Conservation (phyloP, 2,888 invertebrate genomes). For the Cheilosia vernalis region DNA sequence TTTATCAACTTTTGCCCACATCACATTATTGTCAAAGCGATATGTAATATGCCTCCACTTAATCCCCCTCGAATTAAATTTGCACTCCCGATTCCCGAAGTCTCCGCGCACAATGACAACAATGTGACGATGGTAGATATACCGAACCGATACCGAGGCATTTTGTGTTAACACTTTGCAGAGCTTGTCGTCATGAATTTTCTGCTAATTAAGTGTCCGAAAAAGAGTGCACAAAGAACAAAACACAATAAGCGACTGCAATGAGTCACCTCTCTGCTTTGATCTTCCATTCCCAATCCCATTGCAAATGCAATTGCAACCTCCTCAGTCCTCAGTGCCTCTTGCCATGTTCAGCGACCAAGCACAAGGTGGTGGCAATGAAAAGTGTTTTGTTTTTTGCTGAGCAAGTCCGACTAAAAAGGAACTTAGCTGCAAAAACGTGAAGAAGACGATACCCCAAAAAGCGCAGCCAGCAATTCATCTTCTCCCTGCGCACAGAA, state of each 20-base stretch:
- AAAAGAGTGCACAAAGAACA: conserved; percentile 31
- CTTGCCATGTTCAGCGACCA: conserved; percentile 27
- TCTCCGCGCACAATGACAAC: neutral
- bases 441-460: conserved; percentile 45
- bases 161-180: conserved; percentile 50
- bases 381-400: conserved; percentile 49
- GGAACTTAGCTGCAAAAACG: conserved; percentile 63
- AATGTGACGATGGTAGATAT: neutral
- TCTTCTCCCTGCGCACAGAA: conserved; percentile 46
- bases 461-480: conserved; percentile 55
- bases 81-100: neutral
- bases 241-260: conserved; percentile 11
- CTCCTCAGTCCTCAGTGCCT: conserved; percentile 15
- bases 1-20: conserved; percentile 6
- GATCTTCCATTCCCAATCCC: conserved; percentile 9
- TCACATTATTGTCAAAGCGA: neutral
- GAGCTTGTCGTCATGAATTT: conserved; percentile 55
- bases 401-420: conserved; percentile 36
- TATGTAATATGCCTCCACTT: conserved; percentile 34
- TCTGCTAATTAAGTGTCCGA: conserved; percentile 62
- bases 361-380: conserved; percentile 69
- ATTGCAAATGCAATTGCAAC: conserved; percentile 18
- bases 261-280: conserved; percentile 43
- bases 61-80: conserved; percentile 16
- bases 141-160: conserved; percentile 9